Evolutionary conservation across 2,113 vertebrate genomes (phyloP), one percentile per base, ranked within the genome.

Genomic region (Craseonycteris thonglongyai): DNA sequence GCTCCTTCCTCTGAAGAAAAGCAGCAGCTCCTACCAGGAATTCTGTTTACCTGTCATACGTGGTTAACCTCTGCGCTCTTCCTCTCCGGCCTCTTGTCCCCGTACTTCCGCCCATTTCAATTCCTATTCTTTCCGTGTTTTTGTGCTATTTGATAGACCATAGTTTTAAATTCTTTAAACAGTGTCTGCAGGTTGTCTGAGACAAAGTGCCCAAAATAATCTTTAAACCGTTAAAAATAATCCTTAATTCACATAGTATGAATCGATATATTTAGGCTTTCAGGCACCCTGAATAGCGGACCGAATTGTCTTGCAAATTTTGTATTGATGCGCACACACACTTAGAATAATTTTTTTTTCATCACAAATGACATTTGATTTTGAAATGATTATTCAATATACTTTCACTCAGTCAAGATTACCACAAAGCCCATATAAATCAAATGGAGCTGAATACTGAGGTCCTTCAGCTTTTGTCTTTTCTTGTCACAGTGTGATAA

Each of bases 361-460:
- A 72, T 85, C 69, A 91, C 63, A 93, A 95, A 75, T 90, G 47
- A 69, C 35, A 91, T 89, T 90, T 95, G 30, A 28, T 86, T 95
- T 89, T 82, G 51, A 93, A 96, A 95, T 58, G 38, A 90, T 91
- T 84, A 76, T 76, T 90, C 54, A 93, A 40, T 45, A 90, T 75
- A 49, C 8, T 90, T 24, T 72, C 58, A 65, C 83, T 95, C 86
- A 97, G 68, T 86, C 51, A 88, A 12, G 76, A 90, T 63, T 93
- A 96, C 68, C 96, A 86, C 40, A 84, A 95, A 58, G 35, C 19
- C 54, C 82, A 16, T 69, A 95, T 94, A 97, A 98, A 88, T 6
- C 56, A 90, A 96, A 91, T 65, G 13, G 16, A 40, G 45, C 1
- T 51, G 47, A 91, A 80, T 35, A n/a, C 51, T 71, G 76, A 95